A percentile compares a stretch with the other conserved stretches of the same genome.
Conservation (phyloP, 2,113 vertebrate species). For the Pachyramphus minor region DNA sequence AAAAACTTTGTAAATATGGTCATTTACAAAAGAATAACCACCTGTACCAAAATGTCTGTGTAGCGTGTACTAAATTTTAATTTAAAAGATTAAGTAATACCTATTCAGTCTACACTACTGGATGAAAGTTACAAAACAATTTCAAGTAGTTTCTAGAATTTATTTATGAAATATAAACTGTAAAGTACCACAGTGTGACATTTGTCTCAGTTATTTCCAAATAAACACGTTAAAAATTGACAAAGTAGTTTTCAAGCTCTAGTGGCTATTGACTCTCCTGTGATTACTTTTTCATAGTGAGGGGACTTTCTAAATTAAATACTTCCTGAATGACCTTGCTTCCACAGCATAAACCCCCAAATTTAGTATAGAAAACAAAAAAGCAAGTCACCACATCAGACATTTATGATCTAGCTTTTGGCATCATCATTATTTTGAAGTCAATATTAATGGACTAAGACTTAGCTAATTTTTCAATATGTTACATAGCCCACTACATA, state of each 20-base stretch:
- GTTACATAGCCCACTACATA: background rate
- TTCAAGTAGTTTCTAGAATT: background rate
- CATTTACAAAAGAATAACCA: background rate
- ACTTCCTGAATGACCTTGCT: background rate
- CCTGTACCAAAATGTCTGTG: background rate
- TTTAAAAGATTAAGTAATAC: background rate
- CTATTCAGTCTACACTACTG: background rate
- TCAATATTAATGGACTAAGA: background rate
- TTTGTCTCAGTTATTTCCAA: background rate
- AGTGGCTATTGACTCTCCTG: background rate
- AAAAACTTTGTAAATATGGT: background rate
- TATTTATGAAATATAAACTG: background rate
- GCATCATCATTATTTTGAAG: background rate
- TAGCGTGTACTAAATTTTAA: background rate
- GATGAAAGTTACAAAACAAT: background rate
- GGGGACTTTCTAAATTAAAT: background rate
- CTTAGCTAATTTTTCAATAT: background rate
- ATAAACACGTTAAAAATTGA: background rate
- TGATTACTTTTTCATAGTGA: background rate
- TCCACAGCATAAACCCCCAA: background rate
- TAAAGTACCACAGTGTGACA: background rate
- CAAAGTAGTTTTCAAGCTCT: background rate
- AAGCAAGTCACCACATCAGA: background rate
- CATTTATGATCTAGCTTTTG: background rate
- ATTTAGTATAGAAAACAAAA: background rate